Conservation (phyloP, 2,797 vertebrate genomes). For the Sebastes hopkinsi region DNA sequence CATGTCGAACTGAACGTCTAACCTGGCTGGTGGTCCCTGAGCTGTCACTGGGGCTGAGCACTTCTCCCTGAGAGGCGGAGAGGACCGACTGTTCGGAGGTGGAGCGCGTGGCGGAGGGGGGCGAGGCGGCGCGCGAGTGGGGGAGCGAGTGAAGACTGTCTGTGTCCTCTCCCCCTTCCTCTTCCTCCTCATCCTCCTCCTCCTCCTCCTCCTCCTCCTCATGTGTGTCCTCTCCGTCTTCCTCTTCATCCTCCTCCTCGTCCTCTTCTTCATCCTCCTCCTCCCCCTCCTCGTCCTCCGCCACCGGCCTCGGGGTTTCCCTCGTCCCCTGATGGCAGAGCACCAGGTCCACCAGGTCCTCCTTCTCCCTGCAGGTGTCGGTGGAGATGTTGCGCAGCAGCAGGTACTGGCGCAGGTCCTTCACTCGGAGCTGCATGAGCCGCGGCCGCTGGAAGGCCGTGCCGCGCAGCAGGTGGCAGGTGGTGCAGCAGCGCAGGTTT, state of each 20-base stretch:
- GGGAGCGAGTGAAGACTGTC: conserved; percentile 83
- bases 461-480: conserved; percentile 92
- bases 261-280: conserved; percentile 78
- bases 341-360: conserved; percentile 96
- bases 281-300: conserved; percentile 76
- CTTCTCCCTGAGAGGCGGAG: conserved; percentile 88
- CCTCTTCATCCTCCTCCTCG: conserved; percentile 62
- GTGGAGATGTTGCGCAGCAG: conserved; percentile 93
- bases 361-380: conserved; percentile 95
- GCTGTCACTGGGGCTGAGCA: conserved; percentile 85
- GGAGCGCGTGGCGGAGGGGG: conserved; percentile 80
- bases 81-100: conserved; percentile 84
- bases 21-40: conserved; percentile 86
- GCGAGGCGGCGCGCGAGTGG: conserved; percentile 83
- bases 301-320: conserved; percentile 76
- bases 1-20: background rate
- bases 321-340: conserved; percentile 89
- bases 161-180: conserved; percentile 79
- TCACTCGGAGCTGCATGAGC: conserved; percentile 94
- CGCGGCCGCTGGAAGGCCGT: conserved; percentile 94
- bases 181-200: conserved; percentile 70
- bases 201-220: conserved; percentile 76
- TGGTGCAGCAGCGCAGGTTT: conserved; percentile 90
- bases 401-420: conserved; percentile 96
- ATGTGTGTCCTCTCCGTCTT: conserved; percentile 59